Conservation (phyloP, 1,140 invertebrate species). For the Brachionus calyciflorus region DNA sequence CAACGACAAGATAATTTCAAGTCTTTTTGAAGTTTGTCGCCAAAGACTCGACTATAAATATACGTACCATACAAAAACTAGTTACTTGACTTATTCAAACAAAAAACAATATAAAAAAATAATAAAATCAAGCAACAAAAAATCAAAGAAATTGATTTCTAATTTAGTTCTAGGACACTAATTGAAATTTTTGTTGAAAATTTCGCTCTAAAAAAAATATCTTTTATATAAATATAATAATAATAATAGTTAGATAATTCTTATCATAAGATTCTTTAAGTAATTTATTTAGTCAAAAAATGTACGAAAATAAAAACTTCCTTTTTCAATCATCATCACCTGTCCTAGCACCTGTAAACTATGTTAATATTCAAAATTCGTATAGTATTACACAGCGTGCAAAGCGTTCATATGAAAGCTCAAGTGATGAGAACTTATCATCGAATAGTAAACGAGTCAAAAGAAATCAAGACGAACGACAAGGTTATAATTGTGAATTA, state of each 20-base stretch:
- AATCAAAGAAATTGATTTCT: conserved; percentile 30
- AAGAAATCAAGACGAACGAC: background rate
- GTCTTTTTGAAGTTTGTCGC: conserved; percentile 11
- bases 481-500: conserved; percentile 4
- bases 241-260: conserved; percentile 40
- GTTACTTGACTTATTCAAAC: conserved; percentile 23
- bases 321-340: conserved; percentile 4
- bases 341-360: background rate
- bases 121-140: conserved; percentile 1
- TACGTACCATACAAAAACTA: conserved; percentile 1
- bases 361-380: background rate
- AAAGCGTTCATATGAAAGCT: background rate
- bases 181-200: conserved; percentile 20
- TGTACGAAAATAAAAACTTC: conserved; percentile 12
- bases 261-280: conserved; percentile 37
- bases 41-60: background rate
- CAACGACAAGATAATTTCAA: too few relatives aligned
- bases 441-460: background rate
- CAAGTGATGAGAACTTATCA: background rate
- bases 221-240: too few relatives aligned
- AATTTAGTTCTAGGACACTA: conserved; percentile 40
- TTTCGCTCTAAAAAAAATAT: conserved; percentile 24
- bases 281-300: background rate
- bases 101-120: too few relatives aligned
- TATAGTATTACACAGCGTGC: background rate